A percentile compares a stretch with the other conserved stretches of the same genome.
These are phyloP conservation scores for Creontiades dilutus DNA, from an alignment of 2,888 invertebrate species.

Conservation along the genomic window DNA sequence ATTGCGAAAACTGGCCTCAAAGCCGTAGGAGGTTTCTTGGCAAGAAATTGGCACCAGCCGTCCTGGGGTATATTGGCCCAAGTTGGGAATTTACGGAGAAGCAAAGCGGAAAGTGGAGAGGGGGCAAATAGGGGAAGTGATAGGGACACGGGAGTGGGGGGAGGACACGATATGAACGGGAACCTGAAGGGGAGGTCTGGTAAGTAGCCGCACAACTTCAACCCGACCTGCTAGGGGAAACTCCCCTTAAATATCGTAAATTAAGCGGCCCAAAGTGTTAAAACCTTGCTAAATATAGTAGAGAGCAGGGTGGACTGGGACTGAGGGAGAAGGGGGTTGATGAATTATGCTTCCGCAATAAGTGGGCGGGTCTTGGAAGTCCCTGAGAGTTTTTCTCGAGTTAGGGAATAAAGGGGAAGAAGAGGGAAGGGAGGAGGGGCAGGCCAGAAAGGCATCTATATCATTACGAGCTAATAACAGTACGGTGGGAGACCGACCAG, in stretches of 20 bases:
- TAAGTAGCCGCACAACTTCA: conserved; percentile 52
- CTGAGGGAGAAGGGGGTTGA: conserved; percentile 16
- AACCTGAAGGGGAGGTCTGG: background rate
- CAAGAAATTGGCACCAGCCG: conserved; percentile 69
- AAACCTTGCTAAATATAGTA: conserved; percentile 64
- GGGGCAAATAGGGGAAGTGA: conserved; percentile 43
- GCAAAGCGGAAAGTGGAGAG: background rate
- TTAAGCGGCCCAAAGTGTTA: conserved; percentile 48
- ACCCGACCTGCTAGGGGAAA: background rate
- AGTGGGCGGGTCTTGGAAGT: conserved; percentile 24
- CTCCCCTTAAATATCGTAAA: conserved; percentile 61
- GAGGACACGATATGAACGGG: conserved; percentile 31
- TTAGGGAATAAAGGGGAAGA: background rate
- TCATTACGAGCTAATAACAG: conserved; percentile 63
- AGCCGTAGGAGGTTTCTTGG: conserved; percentile 46
- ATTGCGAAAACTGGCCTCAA: conserved; percentile 57
- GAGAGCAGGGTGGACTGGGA: background rate
- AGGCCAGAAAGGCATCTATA: conserved; percentile 32
- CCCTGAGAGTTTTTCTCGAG: conserved; percentile 37
- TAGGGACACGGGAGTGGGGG: background rate
- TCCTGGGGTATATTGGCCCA: conserved; percentile 62
- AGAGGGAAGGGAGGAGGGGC: conserved; percentile 24
- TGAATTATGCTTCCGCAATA: conserved; percentile 68
- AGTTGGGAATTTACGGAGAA: conserved; percentile 65
- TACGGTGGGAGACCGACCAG: conserved; percentile 26